These are phyloP conservation scores for Chouioia cunea DNA, from an alignment of 2,888 invertebrate species.

Conservation along the genomic window DNA sequence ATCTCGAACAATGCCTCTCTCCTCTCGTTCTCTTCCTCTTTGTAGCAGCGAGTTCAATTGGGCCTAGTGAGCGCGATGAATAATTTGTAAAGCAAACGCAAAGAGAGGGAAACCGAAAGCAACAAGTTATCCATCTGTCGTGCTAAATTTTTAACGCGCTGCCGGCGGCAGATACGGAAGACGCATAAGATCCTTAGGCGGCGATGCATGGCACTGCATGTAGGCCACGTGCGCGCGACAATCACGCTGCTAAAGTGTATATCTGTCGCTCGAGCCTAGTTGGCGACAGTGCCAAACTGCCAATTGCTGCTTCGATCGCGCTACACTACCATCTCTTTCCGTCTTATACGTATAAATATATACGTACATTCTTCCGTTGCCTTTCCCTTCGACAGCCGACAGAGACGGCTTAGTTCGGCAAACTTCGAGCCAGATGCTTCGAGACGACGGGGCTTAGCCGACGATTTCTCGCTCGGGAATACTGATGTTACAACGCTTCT, in stretches of 20 bases:
- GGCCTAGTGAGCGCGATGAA: too few relatives aligned
- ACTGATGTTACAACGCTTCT: too few relatives aligned
- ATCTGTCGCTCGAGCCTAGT: not conserved
- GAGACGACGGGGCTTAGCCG: too few relatives aligned
- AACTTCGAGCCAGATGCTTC: too few relatives aligned
- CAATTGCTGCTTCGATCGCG: conserved; percentile 33
- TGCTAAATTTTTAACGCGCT: conserved; percentile 21
- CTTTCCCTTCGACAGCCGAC: not conserved
- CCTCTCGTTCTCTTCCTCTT: too few relatives aligned
- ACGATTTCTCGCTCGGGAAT: too few relatives aligned
- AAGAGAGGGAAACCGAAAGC: not conserved
- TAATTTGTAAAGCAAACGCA: not conserved
- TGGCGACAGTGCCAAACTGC: conserved; percentile 29
- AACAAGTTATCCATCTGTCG: conserved; percentile 35
- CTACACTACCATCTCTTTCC: not conserved
- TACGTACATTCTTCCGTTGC: too few relatives aligned
- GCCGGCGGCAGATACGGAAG: conserved; percentile 13
- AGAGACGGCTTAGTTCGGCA: not conserved
- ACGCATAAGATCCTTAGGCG: too few relatives aligned
- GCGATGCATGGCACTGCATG: too few relatives aligned
- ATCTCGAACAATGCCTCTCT: too few relatives aligned
- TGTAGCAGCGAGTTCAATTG: too few relatives aligned
- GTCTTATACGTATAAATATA: not conserved
- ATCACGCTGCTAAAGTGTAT: conserved; percentile 1
- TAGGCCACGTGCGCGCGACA: not conserved